Percentiles rank a stretch among this genome's conserved stretches.
Evolutionary conservation across 2,888 invertebrate species (phyloP).

Genomic region (Thelaira solivaga): DNA sequence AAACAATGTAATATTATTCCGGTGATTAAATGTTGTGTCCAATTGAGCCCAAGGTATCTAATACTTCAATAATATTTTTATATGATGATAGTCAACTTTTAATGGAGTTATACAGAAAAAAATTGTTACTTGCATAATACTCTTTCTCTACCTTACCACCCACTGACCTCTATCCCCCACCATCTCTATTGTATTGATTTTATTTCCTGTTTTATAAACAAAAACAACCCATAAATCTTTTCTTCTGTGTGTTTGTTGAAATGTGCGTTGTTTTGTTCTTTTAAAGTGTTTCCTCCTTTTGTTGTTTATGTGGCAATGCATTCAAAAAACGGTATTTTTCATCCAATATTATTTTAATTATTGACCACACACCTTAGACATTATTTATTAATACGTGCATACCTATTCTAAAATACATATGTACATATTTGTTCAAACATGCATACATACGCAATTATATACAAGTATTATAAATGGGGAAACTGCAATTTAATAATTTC

Average conservation of each 20-base stretch:
- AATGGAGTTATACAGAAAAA: conserved; percentile 5
- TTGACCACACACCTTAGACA: too few species aligned
- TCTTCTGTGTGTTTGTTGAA: not conserved
- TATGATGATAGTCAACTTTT: not conserved
- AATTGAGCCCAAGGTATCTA: too few species aligned
- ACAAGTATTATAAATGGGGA: too few species aligned
- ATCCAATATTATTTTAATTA: too few species aligned
- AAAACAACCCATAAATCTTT: conserved; percentile 10
- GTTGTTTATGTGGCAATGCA: not conserved
- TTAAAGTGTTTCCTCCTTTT: conserved; percentile 13
- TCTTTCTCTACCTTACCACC: not conserved
- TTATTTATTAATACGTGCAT: too few species aligned
- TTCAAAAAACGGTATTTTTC: too few species aligned
- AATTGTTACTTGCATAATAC: not conserved
- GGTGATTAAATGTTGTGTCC: too few species aligned
- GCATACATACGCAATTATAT: too few species aligned
- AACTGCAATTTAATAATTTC: too few species aligned
- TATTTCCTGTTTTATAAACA: not conserved
- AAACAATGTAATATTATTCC: too few species aligned
- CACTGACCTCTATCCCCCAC: conserved; percentile 16
- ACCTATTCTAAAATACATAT: too few species aligned
- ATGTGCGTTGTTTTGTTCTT: not conserved
- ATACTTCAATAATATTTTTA: not conserved
- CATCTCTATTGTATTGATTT: conserved; percentile 10
- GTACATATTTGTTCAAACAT: too few species aligned